Evolutionary conservation across 1,140 invertebrate genomes (phyloP).

Genomic region (Ips typographus): DNA sequence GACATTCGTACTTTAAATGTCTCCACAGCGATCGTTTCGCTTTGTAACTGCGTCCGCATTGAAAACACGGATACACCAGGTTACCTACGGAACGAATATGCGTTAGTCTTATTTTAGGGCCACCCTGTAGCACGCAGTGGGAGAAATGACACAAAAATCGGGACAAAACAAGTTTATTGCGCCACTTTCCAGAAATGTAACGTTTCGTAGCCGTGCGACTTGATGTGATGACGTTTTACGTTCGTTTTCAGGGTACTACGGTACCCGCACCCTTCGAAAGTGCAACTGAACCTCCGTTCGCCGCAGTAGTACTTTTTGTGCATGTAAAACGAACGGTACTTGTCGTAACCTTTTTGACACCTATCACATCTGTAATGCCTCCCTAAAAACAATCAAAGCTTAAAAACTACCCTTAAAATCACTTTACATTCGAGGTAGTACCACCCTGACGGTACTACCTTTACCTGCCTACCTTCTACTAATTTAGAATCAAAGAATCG

Average conservation of each 20-base stretch:
- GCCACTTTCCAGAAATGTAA: too few relatives aligned
- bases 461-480: too few relatives aligned
- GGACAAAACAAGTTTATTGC: too few relatives aligned
- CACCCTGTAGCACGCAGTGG: too few relatives aligned
- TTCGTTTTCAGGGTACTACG: slow-evolving; percentile 52
- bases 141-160: too few relatives aligned
- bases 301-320: slow-evolving; percentile 69
- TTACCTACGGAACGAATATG: slow-evolving; percentile 8
- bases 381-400: slow-evolving; percentile 16
- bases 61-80: slow-evolving; percentile 25
- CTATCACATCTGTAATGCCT: slow-evolving; percentile 41
- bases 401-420: too few relatives aligned
- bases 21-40: slow-evolving; percentile 40
- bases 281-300: slow-evolving; percentile 54
- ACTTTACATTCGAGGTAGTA: too few relatives aligned
- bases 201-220: slow-evolving; percentile 1
- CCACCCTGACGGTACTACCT: too few relatives aligned
- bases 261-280: slow-evolving; percentile 46
- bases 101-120: too few relatives aligned
- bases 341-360: slow-evolving; percentile 24
- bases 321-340: slow-evolving; percentile 37
- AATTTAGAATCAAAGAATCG: too few relatives aligned
- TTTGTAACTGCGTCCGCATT: slow-evolving; percentile 42
- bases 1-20: slow-evolving; percentile 44
- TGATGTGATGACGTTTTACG: slow-evolving; percentile 36